Base-by-base conservation (phyloP, 2,797 vertebrate genomes). In the Hybognathus amarus region DNA sequence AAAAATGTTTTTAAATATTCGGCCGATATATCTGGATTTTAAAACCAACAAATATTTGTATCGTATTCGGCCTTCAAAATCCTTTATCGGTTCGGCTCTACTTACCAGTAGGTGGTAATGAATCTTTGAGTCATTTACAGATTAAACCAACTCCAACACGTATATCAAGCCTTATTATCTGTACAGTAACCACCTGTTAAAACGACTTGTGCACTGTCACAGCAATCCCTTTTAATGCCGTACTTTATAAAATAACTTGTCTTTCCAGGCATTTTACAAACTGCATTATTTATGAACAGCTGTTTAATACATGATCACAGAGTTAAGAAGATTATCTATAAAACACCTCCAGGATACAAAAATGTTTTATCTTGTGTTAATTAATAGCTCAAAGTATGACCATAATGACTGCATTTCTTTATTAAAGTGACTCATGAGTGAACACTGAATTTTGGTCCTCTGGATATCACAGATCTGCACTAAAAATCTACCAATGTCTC, bases 361-460 rank as follows among this genome's bases (percentile, higher is more conserved):
- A 38, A 54, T 7, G 1, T 24, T 4, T 27, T 54, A 27, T 4
- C 5, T 42, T 38, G 15, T 67, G 71, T 76, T 68, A 82, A 82
- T 67, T 76, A 68, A 77, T 83, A 83, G 73, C 81, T 77, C 64
- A 27, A 68, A 68, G n/a, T 67, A 42, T 42, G 61, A 67, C 12
- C 61, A 67, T 67, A 76, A 69, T 69, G 45, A 45, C 13, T n/a
- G 50, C 4, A 30, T 36, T 68, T 56, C 63, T 38, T 33, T 17
- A 69, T 36, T 7, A 50, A 68, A 27, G 73, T 69, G 81, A 59
- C n/a, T 82, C 73, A 66, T 75, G n/a, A 75, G 64, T 20, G 9
- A 68, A 54, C 47, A 82, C 18, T 27, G 30, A n/a, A 71, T 56
- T 30, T 68, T 36, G 22, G 20, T 45, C 50, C 63, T 75, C 59